Conservation (phyloP, 2,113 vertebrate genomes). For the Tauraco erythrolophus region DNA sequence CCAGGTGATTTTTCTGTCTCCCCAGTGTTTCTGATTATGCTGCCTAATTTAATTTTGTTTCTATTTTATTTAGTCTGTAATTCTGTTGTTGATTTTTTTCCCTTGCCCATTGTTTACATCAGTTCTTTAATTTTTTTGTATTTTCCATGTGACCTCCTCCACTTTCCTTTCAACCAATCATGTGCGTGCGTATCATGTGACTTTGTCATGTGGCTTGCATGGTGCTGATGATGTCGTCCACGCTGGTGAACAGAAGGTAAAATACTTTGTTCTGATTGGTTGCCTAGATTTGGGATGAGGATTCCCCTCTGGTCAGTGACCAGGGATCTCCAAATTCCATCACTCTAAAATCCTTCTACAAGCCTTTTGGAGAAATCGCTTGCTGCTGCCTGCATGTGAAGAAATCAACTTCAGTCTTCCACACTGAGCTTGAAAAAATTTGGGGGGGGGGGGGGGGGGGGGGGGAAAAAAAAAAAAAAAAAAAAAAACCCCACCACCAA, state of each 20-base stretch:
- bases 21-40: slow-evolving; percentile 68
- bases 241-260: slow-evolving; percentile 97
- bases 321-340: slow-evolving; percentile 24
- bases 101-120: slow-evolving; percentile 90
- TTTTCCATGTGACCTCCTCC: slow-evolving; percentile 90
- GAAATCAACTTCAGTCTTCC: background rate
- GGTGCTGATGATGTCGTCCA: slow-evolving; percentile 90
- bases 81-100: slow-evolving; percentile 86
- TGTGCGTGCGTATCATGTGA: slow-evolving; percentile 93
- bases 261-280: slow-evolving; percentile 90
- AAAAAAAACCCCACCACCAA: background rate
- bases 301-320: slow-evolving; percentile 4
- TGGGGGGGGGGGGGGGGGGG: too few relatives aligned
- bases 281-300: slow-evolving; percentile 70
- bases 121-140: slow-evolving; percentile 94
- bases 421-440: background rate
- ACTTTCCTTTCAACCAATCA: slow-evolving; percentile 94
- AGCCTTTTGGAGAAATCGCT: slow-evolving; percentile 43
- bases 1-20: slow-evolving; percentile 60
- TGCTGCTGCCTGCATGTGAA: slow-evolving; percentile 4
- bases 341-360: background rate
- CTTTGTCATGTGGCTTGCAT: slow-evolving; percentile 97
- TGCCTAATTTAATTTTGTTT: slow-evolving; percentile 80
- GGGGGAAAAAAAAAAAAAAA: background rate
- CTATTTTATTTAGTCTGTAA: slow-evolving; percentile 87